Evolutionary conservation across 2,888 invertebrate species (phyloP).

Genomic region (Ochropacha duplaris): DNA sequence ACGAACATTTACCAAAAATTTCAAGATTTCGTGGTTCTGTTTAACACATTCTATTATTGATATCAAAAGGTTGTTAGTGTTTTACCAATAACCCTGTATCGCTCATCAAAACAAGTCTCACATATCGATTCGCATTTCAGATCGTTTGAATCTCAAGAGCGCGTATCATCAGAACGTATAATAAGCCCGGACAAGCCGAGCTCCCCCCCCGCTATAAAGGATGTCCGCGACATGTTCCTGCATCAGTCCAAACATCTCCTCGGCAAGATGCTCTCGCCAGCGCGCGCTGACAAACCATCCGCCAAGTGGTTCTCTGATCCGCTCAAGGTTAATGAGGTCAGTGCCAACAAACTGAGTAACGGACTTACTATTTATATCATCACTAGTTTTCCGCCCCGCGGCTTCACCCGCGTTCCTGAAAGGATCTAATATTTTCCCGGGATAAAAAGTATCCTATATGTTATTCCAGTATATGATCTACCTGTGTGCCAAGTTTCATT

Average conservation of each 20-base stretch:
- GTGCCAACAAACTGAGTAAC: neutral
- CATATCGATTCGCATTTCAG: neutral
- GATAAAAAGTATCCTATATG: too few relatives aligned
- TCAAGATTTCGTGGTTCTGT: too few relatives aligned
- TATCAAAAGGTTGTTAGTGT: too few relatives aligned
- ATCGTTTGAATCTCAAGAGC: conserved; percentile 39
- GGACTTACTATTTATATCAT: neutral
- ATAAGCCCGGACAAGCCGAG: conserved; percentile 38
- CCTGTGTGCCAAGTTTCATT: too few relatives aligned
- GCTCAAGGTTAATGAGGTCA: conserved; percentile 39
- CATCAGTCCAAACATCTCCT: conserved; percentile 88
- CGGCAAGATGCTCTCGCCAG: conserved; percentile 90
- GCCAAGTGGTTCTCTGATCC: conserved; percentile 65
- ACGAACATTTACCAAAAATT: too few relatives aligned
- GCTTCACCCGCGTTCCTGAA: too few relatives aligned
- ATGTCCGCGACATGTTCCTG: conserved; percentile 74
- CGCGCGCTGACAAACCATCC: conserved; percentile 64
- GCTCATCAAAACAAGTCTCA: too few relatives aligned
- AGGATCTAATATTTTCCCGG: too few relatives aligned
- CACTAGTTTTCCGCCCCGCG: too few relatives aligned
- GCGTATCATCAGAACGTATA: conserved; percentile 17
- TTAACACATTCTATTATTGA: too few relatives aligned
- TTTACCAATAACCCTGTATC: too few relatives aligned
- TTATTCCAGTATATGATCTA: too few relatives aligned
- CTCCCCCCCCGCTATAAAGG: conserved; percentile 82